Evolutionary conservation across 1,140 invertebrate genomes (phyloP).

Genomic region (Stegodyphus dumicola): DNA sequence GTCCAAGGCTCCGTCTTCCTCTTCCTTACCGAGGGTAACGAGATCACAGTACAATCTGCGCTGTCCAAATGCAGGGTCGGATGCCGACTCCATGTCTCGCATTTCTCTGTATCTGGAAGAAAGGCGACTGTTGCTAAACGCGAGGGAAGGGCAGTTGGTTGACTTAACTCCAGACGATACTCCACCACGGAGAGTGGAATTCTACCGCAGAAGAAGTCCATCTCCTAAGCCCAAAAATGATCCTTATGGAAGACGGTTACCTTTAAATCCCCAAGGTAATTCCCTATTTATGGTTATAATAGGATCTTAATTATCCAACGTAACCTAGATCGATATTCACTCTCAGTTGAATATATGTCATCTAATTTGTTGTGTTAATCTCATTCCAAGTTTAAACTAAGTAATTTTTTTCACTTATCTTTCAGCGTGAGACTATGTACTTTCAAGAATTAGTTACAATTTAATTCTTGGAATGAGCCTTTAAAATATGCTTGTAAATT

Average conservation of each 20-base stretch:
- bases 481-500: no score
- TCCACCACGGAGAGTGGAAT: conserved; percentile 41
- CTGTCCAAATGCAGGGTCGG: conserved; percentile 47
- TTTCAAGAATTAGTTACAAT: no score
- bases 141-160: conserved; percentile 30
- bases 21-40: conserved; percentile 23
- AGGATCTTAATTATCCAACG: no score
- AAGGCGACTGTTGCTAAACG: conserved; percentile 22
- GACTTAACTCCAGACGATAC: conserved; percentile 41
- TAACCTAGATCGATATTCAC: no score
- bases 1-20: conserved; percentile 33
- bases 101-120: conserved; percentile 53
- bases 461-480: no score
- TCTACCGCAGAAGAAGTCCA: conserved; percentile 39
- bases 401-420: no score
- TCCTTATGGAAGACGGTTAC: conserved; percentile 44
- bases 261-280: conserved; percentile 50
- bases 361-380: no score
- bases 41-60: conserved; percentile 43
- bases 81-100: conserved; percentile 44
- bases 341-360: no score
- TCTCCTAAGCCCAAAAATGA: conserved; percentile 49
- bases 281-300: no score
- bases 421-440: no score
- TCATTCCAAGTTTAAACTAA: no score